Evolutionary conservation across 2,797 vertebrate species (phyloP).

Genomic region (Poecilia wingei): DNA sequence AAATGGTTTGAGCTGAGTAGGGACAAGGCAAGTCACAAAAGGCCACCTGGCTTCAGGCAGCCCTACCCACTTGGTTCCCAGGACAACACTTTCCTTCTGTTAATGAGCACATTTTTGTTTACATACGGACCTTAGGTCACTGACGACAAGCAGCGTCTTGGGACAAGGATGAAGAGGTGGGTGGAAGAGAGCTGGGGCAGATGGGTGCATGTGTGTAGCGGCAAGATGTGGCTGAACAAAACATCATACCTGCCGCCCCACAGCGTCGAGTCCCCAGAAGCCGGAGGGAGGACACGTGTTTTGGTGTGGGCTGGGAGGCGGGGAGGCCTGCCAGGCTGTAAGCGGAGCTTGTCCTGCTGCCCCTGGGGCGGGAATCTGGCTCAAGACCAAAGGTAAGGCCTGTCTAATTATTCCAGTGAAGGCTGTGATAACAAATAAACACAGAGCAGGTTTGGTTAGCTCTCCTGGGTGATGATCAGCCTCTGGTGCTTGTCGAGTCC

Average conservation of each 20-base stretch:
- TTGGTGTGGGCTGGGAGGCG: slow-evolving; percentile 50
- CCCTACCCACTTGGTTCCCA: slow-evolving; percentile 50
- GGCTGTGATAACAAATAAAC: slow-evolving; percentile 77
- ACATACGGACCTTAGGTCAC: slow-evolving; percentile 71
- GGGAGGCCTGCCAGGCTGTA: slow-evolving; percentile 33
- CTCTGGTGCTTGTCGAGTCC: slow-evolving; percentile 34
- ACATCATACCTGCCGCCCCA: slow-evolving; percentile 67
- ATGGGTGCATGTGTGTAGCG: slow-evolving; percentile 30
- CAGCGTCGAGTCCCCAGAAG: slow-evolving; percentile 61
- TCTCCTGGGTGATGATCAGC: slow-evolving; percentile 53
- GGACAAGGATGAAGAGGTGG: slow-evolving; percentile 58
- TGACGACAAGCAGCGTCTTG: slow-evolving; percentile 68
- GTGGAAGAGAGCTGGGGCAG: slow-evolving; percentile 26
- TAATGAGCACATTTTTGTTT: slow-evolving; percentile 74
- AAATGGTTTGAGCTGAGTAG: not conserved
- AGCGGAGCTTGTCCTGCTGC: slow-evolving; percentile 37
- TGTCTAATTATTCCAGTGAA: slow-evolving; percentile 75
- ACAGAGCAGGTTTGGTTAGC: slow-evolving; percentile 45
- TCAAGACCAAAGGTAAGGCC: slow-evolving; percentile 65
- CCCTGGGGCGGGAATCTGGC: slow-evolving; percentile 50
- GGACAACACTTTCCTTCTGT: slow-evolving; percentile 61
- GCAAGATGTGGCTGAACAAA: slow-evolving; percentile 64
- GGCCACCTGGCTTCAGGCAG: slow-evolving; percentile 57
- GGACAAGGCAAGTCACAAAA: slow-evolving; percentile 48
- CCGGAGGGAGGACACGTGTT: slow-evolving; percentile 55